phyloP scores from a whole-genome alignment of 2,113 vertebrate genomes.

The Myotis brandtii region DNA sequence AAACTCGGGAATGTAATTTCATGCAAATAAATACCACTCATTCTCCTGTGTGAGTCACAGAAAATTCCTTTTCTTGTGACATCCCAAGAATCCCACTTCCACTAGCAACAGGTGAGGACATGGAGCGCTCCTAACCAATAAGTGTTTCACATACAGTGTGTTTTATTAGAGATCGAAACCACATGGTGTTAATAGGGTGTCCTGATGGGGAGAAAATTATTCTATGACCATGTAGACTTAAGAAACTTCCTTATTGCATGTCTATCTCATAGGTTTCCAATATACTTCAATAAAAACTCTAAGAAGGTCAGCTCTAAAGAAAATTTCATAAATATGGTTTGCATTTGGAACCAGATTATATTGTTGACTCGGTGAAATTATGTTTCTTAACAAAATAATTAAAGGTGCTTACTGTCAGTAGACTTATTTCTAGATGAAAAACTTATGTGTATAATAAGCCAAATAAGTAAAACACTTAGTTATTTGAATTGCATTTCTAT shows the following conservation, averaged over 20 bases:
- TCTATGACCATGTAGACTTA: not conserved
- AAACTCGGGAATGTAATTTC: no score
- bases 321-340: not conserved
- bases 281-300: not conserved
- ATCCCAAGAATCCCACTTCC: no score
- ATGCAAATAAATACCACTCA: no score
- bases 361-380: not conserved
- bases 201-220: not conserved
- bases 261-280: not conserved
- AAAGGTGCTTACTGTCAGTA: not conserved
- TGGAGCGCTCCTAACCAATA: no score
- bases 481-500: not conserved
- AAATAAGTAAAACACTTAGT: not conserved
- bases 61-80: no score
- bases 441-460: not conserved
- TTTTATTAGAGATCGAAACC: not conserved
- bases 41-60: no score
- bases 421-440: not conserved
- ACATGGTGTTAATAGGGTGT: not conserved
- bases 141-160: not conserved
- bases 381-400: not conserved
- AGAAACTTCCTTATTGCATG: not conserved
- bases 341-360: not conserved
- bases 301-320: not conserved
- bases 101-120: no score